Conservation (phyloP, 2,797 vertebrate genomes). For the Pseudochirops corinnae region DNA sequence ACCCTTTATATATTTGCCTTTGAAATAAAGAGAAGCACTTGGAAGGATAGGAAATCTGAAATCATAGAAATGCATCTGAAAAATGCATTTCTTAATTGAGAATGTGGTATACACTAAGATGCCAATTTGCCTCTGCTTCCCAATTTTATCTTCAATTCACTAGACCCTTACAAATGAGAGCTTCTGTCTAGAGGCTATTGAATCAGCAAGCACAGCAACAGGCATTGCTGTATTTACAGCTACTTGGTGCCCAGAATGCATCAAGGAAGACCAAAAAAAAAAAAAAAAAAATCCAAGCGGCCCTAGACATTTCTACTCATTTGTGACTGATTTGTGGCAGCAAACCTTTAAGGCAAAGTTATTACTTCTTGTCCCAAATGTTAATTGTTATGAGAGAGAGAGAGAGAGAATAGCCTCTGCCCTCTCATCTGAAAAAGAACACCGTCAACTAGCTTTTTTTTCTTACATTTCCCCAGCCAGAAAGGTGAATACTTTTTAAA, state of each 20-base stretch:
- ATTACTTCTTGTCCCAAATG: slow-evolving; percentile 33
- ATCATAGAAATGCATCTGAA: neutral
- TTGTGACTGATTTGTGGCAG: neutral
- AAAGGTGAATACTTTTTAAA: neutral
- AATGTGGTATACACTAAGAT: neutral
- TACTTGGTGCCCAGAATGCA: neutral
- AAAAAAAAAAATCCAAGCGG: neutral
- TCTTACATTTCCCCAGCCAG: neutral
- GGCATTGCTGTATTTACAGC: neutral
- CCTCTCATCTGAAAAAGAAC: neutral
- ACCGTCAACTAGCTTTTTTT: neutral
- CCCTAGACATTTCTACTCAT: slow-evolving; percentile 37
- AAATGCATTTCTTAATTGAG: neutral
- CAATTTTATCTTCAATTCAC: slow-evolving; percentile 52
- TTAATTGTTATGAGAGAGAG: neutral
- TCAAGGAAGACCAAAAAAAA: slow-evolving; percentile 5
- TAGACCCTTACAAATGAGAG: slow-evolving; percentile 56
- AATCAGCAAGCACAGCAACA: slow-evolving; percentile 4
- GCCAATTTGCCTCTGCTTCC: neutral
- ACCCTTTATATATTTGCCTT: neutral
- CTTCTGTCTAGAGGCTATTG: slow-evolving; percentile 57
- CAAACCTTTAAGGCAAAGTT: slow-evolving; percentile 47
- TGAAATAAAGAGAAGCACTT: neutral
- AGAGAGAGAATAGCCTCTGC: neutral
- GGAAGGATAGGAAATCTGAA: neutral